phyloP scores from a whole-genome alignment of 92 coral and sea anemone genomes.

The Palythoa heliodiscus region DNA sequence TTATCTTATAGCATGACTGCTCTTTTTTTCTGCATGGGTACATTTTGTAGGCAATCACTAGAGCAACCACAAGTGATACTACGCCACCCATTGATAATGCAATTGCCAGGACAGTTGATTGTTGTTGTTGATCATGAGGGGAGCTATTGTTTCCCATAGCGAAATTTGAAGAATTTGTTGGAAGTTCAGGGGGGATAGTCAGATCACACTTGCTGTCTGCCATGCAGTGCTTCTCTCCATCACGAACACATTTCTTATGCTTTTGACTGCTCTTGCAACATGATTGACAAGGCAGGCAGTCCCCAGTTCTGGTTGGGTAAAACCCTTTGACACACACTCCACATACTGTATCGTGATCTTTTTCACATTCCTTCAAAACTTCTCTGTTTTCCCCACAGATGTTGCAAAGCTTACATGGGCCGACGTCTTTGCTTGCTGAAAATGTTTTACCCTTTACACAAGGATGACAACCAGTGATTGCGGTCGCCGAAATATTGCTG shows the following conservation, averaged over 20 bases:
- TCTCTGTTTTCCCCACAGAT: constrained; percentile 10
- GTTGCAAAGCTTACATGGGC: constrained; percentile 17
- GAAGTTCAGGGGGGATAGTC: neutral
- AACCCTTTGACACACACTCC: constrained; percentile 8
- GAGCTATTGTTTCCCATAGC: neutral
- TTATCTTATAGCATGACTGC: too few relatives aligned
- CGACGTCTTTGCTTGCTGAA: neutral
- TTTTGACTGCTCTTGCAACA: constrained; percentile 5
- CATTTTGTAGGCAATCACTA: too few relatives aligned
- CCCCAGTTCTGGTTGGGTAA: neutral
- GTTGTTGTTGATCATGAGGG: too few relatives aligned
- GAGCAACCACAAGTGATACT: too few relatives aligned
- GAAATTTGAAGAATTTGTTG: neutral
- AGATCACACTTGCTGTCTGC: neutral
- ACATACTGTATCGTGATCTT: neutral
- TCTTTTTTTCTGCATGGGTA: too few relatives aligned
- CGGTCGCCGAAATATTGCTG: neutral
- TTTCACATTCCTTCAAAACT: neutral
- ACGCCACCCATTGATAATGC: too few relatives aligned
- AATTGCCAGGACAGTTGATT: too few relatives aligned
- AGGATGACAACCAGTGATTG: neutral
- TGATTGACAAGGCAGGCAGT: constrained; percentile 15
- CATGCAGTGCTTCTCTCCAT: constrained; percentile 32
- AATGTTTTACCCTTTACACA: constrained; percentile 15
- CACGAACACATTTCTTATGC: constrained; percentile 3